Evolutionary conservation across 2,797 vertebrate genomes (phyloP).

Genomic region (Eospalax fontanierii): DNA sequence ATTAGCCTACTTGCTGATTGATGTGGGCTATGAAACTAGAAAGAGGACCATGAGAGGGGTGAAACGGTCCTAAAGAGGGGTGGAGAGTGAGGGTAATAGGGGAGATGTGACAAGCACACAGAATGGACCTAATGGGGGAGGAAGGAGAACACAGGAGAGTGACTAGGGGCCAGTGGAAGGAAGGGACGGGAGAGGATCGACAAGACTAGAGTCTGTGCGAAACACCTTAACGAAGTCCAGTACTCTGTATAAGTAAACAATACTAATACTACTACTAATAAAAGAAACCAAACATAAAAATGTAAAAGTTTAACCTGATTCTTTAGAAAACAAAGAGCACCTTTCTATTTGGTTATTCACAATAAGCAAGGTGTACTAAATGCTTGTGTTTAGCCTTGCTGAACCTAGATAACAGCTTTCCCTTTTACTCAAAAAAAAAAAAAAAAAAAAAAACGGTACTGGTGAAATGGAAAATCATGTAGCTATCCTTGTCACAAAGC

Average conservation of each 20-base stretch:
- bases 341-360: background rate
- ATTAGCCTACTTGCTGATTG: background rate
- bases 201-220: background rate
- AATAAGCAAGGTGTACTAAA: background rate
- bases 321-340: background rate
- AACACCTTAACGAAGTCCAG: background rate
- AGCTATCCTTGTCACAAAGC: background rate
- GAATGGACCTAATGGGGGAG: background rate
- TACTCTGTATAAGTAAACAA: background rate
- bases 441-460: no score
- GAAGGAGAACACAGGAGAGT: no score
- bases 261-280: no score
- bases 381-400: background rate
- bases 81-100: background rate
- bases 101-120: background rate
- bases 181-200: background rate
- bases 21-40: background rate
- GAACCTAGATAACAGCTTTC: background rate
- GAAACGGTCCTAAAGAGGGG: no score
- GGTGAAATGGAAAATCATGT: conserved; percentile 12
- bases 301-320: no score
- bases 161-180: background rate
- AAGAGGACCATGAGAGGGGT: background rate
- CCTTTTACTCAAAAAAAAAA: background rate
- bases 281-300: no score